Evolutionary conservation across 2,888 invertebrate species (phyloP).

Genomic region (Trachelus iudaicus): DNA sequence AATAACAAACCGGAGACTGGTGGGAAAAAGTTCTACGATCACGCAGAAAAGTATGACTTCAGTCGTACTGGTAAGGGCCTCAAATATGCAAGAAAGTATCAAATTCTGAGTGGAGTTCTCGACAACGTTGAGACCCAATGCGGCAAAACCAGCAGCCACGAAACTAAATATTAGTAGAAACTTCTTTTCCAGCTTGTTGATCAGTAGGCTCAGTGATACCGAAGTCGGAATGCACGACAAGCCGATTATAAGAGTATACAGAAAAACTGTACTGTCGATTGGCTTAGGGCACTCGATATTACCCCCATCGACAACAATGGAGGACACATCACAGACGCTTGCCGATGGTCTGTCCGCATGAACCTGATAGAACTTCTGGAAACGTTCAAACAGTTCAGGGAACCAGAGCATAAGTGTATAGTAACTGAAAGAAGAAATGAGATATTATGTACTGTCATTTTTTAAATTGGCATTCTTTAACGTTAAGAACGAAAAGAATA

Average conservation of each 20-base stretch:
- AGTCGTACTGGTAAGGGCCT: slow-evolving; percentile 81
- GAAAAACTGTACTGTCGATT: slow-evolving; percentile 71
- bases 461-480: too few relatives aligned
- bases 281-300: background rate
- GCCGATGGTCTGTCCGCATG: slow-evolving; percentile 74
- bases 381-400: slow-evolving; percentile 84
- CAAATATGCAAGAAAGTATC: slow-evolving; percentile 81
- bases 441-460: background rate
- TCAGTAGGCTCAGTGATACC: slow-evolving; percentile 79
- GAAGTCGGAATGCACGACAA: slow-evolving; percentile 83
- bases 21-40: slow-evolving; percentile 83
- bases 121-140: background rate
- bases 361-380: slow-evolving; percentile 76
- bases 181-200: slow-evolving; percentile 82
- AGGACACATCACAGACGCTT: slow-evolving; percentile 80
- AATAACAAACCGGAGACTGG: slow-evolving; percentile 66
- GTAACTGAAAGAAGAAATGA: slow-evolving; percentile 64
- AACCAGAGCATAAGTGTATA: slow-evolving; percentile 93
- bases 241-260: slow-evolving; percentile 81
- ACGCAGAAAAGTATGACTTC: slow-evolving; percentile 83
- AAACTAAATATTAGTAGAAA: slow-evolving; percentile 72
- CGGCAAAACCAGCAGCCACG: background rate
- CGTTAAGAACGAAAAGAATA: too few relatives aligned
- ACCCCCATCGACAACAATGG: slow-evolving; percentile 48
- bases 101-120: slow-evolving; percentile 76